Evolutionary conservation across 2,113 vertebrate species (phyloP).

Genomic region (Tragelaphus buxtoni): DNA sequence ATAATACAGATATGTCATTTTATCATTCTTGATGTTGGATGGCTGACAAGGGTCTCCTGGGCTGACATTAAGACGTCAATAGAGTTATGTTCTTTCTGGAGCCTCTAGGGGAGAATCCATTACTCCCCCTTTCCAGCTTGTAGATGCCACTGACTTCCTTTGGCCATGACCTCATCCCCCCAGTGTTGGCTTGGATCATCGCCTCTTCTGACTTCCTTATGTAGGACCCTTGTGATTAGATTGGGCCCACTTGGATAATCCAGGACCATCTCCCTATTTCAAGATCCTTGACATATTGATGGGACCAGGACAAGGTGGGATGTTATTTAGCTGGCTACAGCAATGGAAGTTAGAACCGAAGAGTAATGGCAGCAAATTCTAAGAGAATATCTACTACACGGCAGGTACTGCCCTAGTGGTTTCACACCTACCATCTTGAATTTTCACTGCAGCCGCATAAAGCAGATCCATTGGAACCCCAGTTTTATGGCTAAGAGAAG

Average conservation of each 20-base stretch:
- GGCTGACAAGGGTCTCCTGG: not conserved
- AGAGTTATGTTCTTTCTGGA: not conserved
- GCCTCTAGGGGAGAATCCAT: not conserved
- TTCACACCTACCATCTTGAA: not conserved
- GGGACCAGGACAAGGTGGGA: not conserved
- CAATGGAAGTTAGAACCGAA: not conserved
- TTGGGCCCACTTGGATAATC: not conserved
- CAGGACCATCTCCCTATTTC: not conserved
- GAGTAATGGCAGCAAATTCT: not conserved
- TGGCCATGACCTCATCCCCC: not conserved
- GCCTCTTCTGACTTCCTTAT: not conserved
- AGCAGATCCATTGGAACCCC: not conserved
- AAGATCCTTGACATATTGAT: not conserved
- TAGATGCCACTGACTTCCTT: not conserved
- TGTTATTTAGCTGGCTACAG: not conserved
- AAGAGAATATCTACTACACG: not conserved
- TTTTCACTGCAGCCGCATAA: not conserved
- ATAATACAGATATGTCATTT: not conserved
- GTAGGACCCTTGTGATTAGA: not conserved
- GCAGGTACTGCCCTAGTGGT: not conserved
- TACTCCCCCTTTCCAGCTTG: not conserved
- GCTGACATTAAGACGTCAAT: not conserved
- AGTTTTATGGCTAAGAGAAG: not conserved
- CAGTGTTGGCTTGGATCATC: not conserved
- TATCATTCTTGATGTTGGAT: not conserved